Evolutionary conservation across 2,888 invertebrate species (phyloP).

Genomic region (Glomeris marginata): DNA sequence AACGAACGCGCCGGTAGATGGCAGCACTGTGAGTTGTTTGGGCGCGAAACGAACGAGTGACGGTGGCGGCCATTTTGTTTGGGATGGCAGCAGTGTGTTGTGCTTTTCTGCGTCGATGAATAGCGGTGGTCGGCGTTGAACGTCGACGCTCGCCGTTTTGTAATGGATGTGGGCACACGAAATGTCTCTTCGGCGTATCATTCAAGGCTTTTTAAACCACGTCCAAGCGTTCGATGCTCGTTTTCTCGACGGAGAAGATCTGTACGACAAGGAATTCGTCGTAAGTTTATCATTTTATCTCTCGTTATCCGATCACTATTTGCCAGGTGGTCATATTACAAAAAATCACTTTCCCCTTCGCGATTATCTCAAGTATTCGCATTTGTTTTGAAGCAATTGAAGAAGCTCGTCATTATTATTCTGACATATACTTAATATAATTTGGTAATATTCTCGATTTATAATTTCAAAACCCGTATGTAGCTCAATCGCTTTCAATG

Average conservation of each 20-base stretch:
- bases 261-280: slow-evolving; percentile 35
- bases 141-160: too few species aligned
- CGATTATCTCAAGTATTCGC: background rate
- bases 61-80: too few species aligned
- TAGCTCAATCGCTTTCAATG: too few species aligned
- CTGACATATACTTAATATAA: background rate
- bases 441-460: background rate
- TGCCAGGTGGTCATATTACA: too few species aligned
- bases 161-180: too few species aligned
- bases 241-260: slow-evolving; percentile 27
- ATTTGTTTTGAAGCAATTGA: background rate
- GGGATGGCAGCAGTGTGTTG: too few species aligned
- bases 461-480: too few species aligned
- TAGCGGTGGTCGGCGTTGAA: too few species aligned
- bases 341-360: background rate
- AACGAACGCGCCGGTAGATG: too few species aligned
- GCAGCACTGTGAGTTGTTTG: too few species aligned
- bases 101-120: too few species aligned
- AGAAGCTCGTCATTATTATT: background rate
- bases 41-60: too few species aligned
- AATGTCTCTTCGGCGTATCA: background rate
- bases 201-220: slow-evolving; percentile 33
- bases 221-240: slow-evolving; percentile 33
- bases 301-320: background rate
- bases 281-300: slow-evolving; percentile 20